Evolutionary conservation across 2,113 vertebrate genomes (phyloP).

Genomic region (Entomyzon cyanotis): DNA sequence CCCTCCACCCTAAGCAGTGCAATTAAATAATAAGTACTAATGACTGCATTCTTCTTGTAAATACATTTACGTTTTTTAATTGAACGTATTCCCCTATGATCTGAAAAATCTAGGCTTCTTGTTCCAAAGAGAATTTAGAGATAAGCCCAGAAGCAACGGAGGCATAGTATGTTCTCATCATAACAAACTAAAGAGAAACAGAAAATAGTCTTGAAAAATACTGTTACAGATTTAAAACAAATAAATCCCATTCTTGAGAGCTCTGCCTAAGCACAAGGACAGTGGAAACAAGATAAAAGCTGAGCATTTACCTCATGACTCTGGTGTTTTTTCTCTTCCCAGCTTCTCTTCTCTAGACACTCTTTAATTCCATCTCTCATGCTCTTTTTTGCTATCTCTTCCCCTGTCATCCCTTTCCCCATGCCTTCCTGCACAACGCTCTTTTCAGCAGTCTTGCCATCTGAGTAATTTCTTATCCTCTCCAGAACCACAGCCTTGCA

Average conservation of each 20-base stretch:
- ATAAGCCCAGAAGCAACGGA: neutral
- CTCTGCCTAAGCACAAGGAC: neutral
- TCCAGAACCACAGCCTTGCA: neutral
- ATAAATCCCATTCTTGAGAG: neutral
- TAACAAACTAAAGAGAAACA: neutral
- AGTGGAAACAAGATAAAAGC: neutral
- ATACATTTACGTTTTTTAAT: neutral
- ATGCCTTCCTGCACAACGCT: neutral
- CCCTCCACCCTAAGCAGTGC: neutral
- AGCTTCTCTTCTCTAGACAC: neutral
- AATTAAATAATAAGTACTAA: neutral
- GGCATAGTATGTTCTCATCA: neutral
- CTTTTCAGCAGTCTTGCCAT: neutral
- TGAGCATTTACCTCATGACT: neutral
- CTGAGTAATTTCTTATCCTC: neutral
- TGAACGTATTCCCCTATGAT: neutral
- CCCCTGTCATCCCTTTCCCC: neutral
- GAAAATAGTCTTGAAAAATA: neutral
- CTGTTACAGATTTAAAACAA: neutral
- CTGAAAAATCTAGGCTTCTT: neutral
- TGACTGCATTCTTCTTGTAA: neutral
- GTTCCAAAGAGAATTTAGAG: neutral
- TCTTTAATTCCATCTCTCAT: neutral
- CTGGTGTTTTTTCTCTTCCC: neutral
- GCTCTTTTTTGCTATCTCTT: neutral